Evolutionary conservation across 2,888 invertebrate genomes (phyloP).

Genomic region (Teleogryllus oceanicus): DNA sequence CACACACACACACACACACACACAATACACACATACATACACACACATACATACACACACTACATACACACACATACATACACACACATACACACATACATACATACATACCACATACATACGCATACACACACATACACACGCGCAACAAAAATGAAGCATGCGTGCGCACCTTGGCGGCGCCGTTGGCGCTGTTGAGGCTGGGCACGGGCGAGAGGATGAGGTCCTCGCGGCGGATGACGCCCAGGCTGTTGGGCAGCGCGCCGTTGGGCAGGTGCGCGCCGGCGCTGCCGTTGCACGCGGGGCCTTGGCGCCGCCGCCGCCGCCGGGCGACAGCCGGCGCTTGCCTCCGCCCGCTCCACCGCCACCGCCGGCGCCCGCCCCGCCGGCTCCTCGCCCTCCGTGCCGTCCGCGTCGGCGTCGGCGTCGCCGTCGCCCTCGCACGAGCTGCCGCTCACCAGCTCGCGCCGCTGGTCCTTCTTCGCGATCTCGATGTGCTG

Average conservation of each 20-base stretch:
- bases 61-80: no score
- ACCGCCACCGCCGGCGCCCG: conserved; percentile 38
- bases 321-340: conserved; percentile 45
- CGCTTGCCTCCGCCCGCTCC: conserved; percentile 53
- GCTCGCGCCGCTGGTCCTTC: conserved; percentile 53
- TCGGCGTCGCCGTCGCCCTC: conserved; percentile 48
- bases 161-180: no score
- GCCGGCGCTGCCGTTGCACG: conserved; percentile 27
- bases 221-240: conserved; percentile 70
- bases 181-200: conserved; percentile 51
- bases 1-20: no score
- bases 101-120: no score
- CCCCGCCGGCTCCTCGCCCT: conserved; percentile 51
- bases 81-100: no score
- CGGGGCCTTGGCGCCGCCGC: neutral
- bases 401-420: conserved; percentile 52
- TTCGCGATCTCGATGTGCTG: conserved; percentile 69
- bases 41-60: no score
- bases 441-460: conserved; percentile 49
- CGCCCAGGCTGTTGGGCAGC: conserved; percentile 26
- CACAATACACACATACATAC: no score
- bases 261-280: conserved; percentile 25
- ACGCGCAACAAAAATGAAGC: no score
- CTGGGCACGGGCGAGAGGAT: conserved; percentile 72
- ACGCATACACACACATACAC: no score